These are phyloP conservation scores for Epirrita christyi DNA, from an alignment of 2,888 invertebrate species.

Conservation along the genomic window DNA sequence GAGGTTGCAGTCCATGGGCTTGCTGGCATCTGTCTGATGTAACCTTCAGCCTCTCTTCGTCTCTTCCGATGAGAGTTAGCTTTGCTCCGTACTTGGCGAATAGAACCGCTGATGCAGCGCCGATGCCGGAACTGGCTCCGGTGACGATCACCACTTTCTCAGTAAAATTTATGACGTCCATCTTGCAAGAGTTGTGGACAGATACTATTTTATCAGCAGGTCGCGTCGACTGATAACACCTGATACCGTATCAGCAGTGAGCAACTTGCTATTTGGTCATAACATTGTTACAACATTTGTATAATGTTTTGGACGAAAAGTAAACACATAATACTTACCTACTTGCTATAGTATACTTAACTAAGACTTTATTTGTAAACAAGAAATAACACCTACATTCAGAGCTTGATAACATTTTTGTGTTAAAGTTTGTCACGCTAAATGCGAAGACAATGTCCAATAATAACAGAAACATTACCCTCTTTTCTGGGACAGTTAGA, in stretches of 20 bases:
- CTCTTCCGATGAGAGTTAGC: slow-evolving; percentile 60
- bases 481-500: no score
- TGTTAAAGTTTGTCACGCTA: no score
- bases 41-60: slow-evolving; percentile 52
- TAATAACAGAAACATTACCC: no score
- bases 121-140: slow-evolving; percentile 67
- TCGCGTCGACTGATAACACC: slow-evolving; percentile 8
- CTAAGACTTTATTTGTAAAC: no score
- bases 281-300: no score
- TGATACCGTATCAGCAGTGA: not conserved
- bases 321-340: no score
- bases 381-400: no score
- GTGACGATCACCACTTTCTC: slow-evolving; percentile 66
- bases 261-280: not conserved
- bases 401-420: no score
- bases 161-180: slow-evolving; percentile 55
- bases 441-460: no score
- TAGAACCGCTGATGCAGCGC: slow-evolving; percentile 57
- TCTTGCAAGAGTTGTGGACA: not conserved
- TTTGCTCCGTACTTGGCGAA: slow-evolving; percentile 59
- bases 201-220: slow-evolving; percentile 11
- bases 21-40: slow-evolving; percentile 50
- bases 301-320: no score
- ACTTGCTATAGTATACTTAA: no score
- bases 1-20: slow-evolving; percentile 43